These are phyloP conservation scores for Drosophila kanapiae DNA, from an alignment of 1,140 invertebrate genomes.

Conservation along the genomic window DNA sequence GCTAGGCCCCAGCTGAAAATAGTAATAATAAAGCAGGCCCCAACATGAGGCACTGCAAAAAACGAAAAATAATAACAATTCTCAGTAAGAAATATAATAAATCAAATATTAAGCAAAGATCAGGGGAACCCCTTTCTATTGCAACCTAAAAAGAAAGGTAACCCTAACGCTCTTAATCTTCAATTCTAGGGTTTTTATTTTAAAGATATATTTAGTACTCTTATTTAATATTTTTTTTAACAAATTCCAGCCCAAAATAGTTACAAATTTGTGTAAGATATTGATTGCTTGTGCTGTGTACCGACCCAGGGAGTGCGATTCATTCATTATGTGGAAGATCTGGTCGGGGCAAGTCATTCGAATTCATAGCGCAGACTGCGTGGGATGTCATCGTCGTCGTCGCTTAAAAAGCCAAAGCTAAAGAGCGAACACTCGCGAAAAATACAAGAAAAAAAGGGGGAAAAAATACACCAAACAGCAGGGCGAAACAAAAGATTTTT, in stretches of 20 bases:
- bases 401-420: constrained; percentile 31
- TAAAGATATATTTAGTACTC: neutral
- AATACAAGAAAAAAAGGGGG: neutral
- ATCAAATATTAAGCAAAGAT: too few relatives aligned
- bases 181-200: neutral
- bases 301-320: constrained; percentile 54
- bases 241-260: neutral
- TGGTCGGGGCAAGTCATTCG: constrained; percentile 69
- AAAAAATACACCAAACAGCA: neutral
- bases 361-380: constrained; percentile 79
- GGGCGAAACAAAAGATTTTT: constrained; percentile 62
- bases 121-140: too few relatives aligned
- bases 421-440: constrained; percentile 57
- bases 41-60: constrained; percentile 11
- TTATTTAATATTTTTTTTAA: neutral
- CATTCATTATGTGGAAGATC: constrained; percentile 76
- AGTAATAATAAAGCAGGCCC: constrained; percentile 23
- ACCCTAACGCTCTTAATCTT: neutral
- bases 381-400: constrained; percentile 49
- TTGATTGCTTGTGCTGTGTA: constrained; percentile 5
- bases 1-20: constrained; percentile 33
- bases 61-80: neutral
- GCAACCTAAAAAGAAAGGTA: accelerated
- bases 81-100: too few relatives aligned
- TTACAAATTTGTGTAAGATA: neutral